A percentile compares a stretch with the other conserved stretches of the same genome.
Conservation (phyloP, 92 coral and sea anemone species). For the Anthopleura xanthogrammica region DNA sequence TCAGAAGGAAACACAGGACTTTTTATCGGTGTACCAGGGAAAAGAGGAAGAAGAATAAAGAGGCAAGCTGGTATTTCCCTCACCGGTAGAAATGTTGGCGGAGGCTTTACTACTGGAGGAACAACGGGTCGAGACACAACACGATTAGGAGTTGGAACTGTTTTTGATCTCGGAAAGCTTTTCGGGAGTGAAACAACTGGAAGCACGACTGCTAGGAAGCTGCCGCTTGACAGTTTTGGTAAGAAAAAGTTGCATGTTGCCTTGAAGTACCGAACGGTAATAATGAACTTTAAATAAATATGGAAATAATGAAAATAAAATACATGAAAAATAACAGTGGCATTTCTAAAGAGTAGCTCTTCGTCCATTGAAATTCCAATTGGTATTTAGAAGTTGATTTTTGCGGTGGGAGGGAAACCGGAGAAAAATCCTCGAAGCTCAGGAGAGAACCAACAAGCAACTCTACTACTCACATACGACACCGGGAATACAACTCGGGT, state of each 20-base stretch:
- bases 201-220: background rate
- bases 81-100: background rate
- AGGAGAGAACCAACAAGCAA: too few relatives aligned
- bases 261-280: too few relatives aligned
- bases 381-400: too few relatives aligned
- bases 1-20: conserved; percentile 21
- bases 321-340: too few relatives aligned
- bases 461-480: too few relatives aligned
- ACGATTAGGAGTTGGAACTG: background rate
- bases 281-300: too few relatives aligned
- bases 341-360: too few relatives aligned
- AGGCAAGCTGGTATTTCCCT: background rate
- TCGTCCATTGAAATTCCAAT: too few relatives aligned
- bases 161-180: background rate
- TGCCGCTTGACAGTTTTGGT: background rate
- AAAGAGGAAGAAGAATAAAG: conserved; percentile 3
- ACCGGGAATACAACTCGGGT: too few relatives aligned
- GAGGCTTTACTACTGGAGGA: background rate
- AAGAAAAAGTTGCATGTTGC: background rate
- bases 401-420: too few relatives aligned
- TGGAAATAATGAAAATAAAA: too few relatives aligned
- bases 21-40: conserved; percentile 57
- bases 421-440: too few relatives aligned
- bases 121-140: background rate
- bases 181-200: background rate